Conservation (phyloP, 2,797 vertebrate species). For the Numenius phaeopus region DNA sequence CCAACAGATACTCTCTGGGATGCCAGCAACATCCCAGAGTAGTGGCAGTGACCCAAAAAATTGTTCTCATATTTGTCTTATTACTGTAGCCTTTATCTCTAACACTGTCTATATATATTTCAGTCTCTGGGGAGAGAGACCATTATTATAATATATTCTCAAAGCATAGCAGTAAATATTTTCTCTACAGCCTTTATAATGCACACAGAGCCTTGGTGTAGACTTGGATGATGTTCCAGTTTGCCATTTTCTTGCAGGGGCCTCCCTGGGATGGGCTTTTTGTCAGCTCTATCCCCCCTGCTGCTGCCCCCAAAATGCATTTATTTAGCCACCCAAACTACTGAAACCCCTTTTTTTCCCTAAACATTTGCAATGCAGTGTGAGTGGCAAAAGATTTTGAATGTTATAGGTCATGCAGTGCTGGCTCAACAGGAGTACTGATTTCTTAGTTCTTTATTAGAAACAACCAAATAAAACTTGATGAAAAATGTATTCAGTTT, state of each 20-base stretch:
- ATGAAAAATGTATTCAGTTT: background rate
- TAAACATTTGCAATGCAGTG: background rate
- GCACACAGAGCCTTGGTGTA: background rate
- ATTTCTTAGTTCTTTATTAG: background rate
- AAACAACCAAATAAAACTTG: background rate
- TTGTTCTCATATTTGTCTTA: fast-evolving
- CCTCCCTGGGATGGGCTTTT: background rate
- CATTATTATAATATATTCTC: background rate
- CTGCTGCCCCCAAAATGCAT: background rate
- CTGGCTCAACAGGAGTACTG: background rate
- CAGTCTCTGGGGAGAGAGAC: background rate
- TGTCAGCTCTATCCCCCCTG: background rate
- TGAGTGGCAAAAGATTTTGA: background rate
- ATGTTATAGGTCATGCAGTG: background rate
- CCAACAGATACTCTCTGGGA: background rate
- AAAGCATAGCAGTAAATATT: background rate
- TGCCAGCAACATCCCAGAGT: background rate
- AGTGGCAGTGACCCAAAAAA: background rate
- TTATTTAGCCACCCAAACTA: background rate
- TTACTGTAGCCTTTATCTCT: background rate
- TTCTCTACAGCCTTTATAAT: background rate
- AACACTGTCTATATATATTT: background rate
- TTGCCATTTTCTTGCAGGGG: background rate
- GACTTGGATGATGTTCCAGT: background rate
- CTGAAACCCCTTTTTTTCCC: fast-evolving